Percentiles rank a stretch among this genome's conserved stretches.
These are phyloP conservation scores for Cavia porcellus DNA, from an alignment of 2,113 vertebrate genomes.

Conservation along the genomic window DNA sequence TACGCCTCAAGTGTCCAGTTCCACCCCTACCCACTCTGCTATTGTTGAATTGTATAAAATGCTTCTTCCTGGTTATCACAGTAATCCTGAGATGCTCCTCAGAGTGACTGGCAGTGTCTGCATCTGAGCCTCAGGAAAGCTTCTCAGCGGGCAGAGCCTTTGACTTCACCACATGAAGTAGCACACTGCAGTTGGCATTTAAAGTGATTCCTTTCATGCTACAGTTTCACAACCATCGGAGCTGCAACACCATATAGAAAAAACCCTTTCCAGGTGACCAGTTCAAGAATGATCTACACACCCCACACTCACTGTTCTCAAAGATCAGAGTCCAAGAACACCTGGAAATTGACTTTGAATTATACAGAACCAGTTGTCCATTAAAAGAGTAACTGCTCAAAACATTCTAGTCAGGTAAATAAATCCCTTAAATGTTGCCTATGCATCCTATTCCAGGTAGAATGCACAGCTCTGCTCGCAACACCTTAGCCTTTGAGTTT, in stretches of 20 bases:
- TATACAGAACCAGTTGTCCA: not conserved
- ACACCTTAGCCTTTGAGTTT: not conserved
- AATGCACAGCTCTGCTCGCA: not conserved
- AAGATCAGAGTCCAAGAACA: not conserved
- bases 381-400: not conserved
- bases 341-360: not conserved
- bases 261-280: not conserved
- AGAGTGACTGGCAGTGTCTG: not conserved
- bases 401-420: not conserved
- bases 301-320: not conserved
- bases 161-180: not conserved
- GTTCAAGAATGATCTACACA: not conserved
- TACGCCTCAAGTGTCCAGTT: not conserved
- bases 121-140: not conserved
- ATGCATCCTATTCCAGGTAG: not conserved
- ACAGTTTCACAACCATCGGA: not conserved
- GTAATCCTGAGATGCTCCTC: not conserved
- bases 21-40: too few relatives aligned
- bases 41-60: not conserved
- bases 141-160: not conserved
- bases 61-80: not conserved
- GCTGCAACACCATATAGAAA: not conserved
- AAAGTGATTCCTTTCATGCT: not conserved
- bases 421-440: not conserved
- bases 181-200: not conserved